A percentile compares a stretch with the other conserved stretches of the same genome.
phyloP scores from a whole-genome alignment of 2,797 vertebrate genomes.

The Tragopan temminckii region DNA sequence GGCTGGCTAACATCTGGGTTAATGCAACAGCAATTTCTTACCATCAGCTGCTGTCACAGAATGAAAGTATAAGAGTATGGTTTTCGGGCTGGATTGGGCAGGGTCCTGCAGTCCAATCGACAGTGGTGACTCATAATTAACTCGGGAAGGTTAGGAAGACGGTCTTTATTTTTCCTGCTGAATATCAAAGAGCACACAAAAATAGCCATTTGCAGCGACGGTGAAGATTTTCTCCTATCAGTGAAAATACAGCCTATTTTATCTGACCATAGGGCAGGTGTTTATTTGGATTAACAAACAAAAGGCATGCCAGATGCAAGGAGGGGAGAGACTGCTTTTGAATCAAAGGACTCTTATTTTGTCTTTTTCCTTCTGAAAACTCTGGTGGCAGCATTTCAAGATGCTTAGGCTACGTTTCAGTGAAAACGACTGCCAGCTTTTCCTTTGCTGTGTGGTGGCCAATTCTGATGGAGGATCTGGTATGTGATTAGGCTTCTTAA shows the following conservation, averaged over 20 bases:
- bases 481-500: slow-evolving; percentile 65
- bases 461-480: slow-evolving; percentile 25
- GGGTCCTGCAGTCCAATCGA: neutral
- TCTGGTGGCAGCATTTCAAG: slow-evolving; percentile 20
- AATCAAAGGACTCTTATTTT: slow-evolving; percentile 25
- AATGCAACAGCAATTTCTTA: neutral
- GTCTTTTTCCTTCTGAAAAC: slow-evolving; percentile 44
- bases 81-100: neutral
- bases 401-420: slow-evolving; percentile 35
- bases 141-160: neutral
- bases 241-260: slow-evolving; percentile 27
- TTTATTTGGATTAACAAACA: slow-evolving; percentile 49
- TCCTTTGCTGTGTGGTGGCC: slow-evolving; percentile 35
- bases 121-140: slow-evolving; percentile 5
- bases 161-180: neutral
- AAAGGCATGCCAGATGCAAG: slow-evolving; percentile 37
- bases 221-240: neutral
- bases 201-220: neutral
- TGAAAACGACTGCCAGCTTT: slow-evolving; percentile 34
- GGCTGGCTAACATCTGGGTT: neutral
- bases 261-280: slow-evolving; percentile 24
- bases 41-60: neutral
- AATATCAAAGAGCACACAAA: slow-evolving; percentile 18
- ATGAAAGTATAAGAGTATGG: neutral
- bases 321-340: slow-evolving; percentile 22